Conservation (phyloP, 1,140 invertebrate species). For the Neuroterus valhalla region DNA sequence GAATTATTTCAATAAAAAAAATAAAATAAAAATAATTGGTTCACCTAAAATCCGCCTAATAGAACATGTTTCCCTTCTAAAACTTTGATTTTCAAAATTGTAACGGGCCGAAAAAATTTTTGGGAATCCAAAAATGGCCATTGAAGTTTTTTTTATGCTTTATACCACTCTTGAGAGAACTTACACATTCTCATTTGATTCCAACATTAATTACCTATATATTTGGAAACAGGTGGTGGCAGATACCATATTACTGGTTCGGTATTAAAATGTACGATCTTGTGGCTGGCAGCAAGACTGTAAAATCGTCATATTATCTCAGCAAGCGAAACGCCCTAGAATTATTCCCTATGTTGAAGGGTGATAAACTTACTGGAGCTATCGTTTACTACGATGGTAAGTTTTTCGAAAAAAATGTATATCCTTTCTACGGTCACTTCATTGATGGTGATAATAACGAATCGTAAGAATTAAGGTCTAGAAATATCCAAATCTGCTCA, state of each 20-base stretch:
- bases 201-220: background rate
- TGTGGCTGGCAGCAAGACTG: constrained; percentile 95
- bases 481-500: no score
- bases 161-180: no score
- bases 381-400: constrained; percentile 99
- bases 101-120: no score
- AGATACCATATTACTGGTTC: constrained; percentile 98
- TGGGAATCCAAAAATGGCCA: no score
- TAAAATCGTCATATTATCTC: constrained; percentile 96
- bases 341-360: constrained; percentile 97
- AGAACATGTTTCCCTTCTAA: no score
- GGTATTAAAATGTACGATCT: constrained; percentile 99
- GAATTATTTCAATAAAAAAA: no score
- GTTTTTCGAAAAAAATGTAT: constrained; percentile 44
- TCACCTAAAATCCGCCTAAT: no score
- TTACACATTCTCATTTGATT: no score
- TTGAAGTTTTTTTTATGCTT: no score
- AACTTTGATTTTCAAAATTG: no score
- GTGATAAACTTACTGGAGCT: constrained; percentile 94
- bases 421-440: background rate
- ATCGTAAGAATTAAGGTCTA: no score
- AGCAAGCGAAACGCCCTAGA: constrained; percentile 95
- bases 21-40: no score
- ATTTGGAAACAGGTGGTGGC: constrained; percentile 90
- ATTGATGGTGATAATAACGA: background rate